Evolutionary conservation across 2,888 invertebrate species (phyloP), one percentile per base, ranked within the genome.

Genomic region (Acrocera orbiculus): DNA sequence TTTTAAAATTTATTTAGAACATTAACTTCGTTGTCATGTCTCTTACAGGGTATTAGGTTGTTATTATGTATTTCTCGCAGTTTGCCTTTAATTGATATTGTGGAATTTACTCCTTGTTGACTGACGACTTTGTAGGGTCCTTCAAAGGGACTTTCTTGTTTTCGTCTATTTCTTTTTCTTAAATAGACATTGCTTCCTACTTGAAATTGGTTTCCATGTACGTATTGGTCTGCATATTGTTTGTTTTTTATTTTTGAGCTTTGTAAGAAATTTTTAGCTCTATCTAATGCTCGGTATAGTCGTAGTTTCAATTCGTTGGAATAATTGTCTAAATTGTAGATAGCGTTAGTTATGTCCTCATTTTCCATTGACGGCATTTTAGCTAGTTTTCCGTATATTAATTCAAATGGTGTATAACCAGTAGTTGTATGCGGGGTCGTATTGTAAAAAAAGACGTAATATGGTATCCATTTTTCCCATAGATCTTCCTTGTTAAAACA

Each of bases 391-490:
- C 30, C 30, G 11, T 13, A 20, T 20, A 30, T 20, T 17, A 30
- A 11, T 30, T 30, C 30, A 8, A 23, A 30, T 9, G 30, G 30
- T 15, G 30, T 7, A 10, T 23, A 30, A 10, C n/a, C n/a, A 6
- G 19, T 30, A 5, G 13, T 13, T n/a, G 25, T 9, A 10, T 25
- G 25, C 10, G 25, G 25, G 10, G 25, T 34, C n/a, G 30, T 29
- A 30, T 35, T 35, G 16, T 35, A 35, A 6, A 19, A 4, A 15
- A 35, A 35, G 9, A 5, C 14, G 16, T 30, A 35, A 16, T 30
- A 30, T 16, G 35, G 30, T 13, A 35, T 25, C 24, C 22, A 29
- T 10, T 30, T 27, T 31, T 32, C 24, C 35, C 35, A 29, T 8
- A 32, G 22, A 16, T 26, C 11, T 19, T 32, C 26, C 13, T 30